These are phyloP conservation scores for Tyto alba DNA, from an alignment of 2,113 vertebrate genomes.

Conservation along the genomic window DNA sequence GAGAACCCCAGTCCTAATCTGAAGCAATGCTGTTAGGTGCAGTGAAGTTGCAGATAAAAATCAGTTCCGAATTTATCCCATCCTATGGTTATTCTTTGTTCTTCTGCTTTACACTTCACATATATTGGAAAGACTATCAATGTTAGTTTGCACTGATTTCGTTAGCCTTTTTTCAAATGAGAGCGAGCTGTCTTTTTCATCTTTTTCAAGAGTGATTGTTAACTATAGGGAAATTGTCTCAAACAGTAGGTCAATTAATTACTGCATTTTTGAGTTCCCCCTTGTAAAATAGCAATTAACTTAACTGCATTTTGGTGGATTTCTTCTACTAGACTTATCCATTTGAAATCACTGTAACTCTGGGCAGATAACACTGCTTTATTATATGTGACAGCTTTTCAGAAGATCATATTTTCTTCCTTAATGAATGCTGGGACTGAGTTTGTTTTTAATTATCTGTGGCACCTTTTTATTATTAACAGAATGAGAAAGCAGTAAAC, in stretches of 20 bases:
- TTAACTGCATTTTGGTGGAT: conserved; percentile 54
- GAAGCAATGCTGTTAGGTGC: not conserved
- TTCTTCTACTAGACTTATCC: conserved; percentile 42
- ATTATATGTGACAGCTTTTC: conserved; percentile 61
- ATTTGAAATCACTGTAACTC: conserved; percentile 65
- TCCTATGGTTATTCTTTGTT: not conserved
- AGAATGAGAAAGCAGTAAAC: conserved; percentile 49
- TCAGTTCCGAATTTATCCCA: not conserved
- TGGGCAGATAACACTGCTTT: conserved; percentile 42
- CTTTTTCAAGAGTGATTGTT: conserved; percentile 36
- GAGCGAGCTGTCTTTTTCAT: conserved; percentile 1
- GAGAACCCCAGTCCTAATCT: not conserved
- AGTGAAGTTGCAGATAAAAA: not conserved
- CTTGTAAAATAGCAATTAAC: conserved; percentile 71
- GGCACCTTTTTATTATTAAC: conserved; percentile 60
- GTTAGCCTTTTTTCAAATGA: conserved; percentile 10
- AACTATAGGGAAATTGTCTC: conserved; percentile 54
- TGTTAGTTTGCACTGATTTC: not conserved
- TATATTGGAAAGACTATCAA: not conserved
- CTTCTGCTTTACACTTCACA: not conserved
- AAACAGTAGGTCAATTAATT: conserved; percentile 72
- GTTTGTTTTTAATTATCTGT: conserved; percentile 68
- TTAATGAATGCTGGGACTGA: conserved; percentile 56
- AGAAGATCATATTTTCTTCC: conserved; percentile 46
- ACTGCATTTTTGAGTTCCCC: conserved; percentile 55